A percentile compares a stretch with the other conserved stretches of the same genome.
Conservation (phyloP, 1,140 invertebrate genomes). For the Bombyx mandarina region DNA sequence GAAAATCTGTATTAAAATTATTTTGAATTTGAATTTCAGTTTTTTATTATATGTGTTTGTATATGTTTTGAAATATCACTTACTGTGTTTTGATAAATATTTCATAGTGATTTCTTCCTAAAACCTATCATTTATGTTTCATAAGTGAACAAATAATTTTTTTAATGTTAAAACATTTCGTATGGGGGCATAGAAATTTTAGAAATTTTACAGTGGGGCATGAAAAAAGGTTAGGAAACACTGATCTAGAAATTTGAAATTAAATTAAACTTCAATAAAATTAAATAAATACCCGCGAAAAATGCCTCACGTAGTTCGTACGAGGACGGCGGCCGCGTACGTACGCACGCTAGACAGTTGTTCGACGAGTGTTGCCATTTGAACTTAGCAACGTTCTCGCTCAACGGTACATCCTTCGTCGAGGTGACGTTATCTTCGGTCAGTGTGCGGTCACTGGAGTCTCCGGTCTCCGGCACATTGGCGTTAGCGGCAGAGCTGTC, state of each 20-base stretch:
- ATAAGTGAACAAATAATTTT: not conserved
- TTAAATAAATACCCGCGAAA: constrained; percentile 46
- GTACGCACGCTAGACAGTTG: constrained; percentile 53
- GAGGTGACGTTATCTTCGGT: constrained; percentile 3
- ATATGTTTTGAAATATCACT: no score
- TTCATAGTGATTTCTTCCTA: no score
- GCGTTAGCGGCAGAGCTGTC: not conserved
- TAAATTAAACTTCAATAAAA: not conserved
- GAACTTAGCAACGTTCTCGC: constrained; percentile 1
- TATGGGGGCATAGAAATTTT: not conserved
- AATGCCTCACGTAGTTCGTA: constrained; percentile 63
- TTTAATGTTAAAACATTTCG: not conserved
- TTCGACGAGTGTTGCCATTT: constrained; percentile 37
- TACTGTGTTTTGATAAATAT: no score
- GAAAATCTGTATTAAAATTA: no score
- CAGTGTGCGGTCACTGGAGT: not conserved
- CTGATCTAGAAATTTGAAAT: constrained; percentile 7
- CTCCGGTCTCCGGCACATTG: not conserved
- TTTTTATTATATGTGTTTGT: no score
- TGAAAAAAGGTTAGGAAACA: no score
- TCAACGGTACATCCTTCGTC: not conserved
- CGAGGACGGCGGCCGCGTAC: constrained; percentile 46
- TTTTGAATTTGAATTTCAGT: no score
- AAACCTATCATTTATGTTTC: no score
- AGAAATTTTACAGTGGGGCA: not conserved